Conservation (phyloP, 2,888 invertebrate genomes). For the Geophilus truncorum region DNA sequence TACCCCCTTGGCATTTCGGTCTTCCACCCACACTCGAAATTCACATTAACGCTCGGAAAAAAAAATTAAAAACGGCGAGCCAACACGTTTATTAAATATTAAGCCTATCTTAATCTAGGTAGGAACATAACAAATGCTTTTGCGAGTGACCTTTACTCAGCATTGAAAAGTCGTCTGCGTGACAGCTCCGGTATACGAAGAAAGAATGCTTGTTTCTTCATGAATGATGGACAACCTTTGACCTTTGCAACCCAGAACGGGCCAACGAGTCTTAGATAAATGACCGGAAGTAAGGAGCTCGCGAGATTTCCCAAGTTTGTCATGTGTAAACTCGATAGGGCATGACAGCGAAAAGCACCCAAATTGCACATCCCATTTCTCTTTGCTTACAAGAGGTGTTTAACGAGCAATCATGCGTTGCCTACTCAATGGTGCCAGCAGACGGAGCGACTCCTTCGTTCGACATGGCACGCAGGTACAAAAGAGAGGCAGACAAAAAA, state of each 20-base stretch:
- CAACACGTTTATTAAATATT: background rate
- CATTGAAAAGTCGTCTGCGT: background rate
- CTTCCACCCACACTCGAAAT: background rate
- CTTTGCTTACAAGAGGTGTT: background rate
- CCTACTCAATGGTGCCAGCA: background rate
- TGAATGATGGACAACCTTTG: background rate
- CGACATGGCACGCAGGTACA: background rate
- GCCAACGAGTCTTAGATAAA: background rate
- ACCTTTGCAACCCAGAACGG: background rate
- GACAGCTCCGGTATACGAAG: background rate
- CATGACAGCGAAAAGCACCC: background rate
- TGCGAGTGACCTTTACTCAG: background rate
- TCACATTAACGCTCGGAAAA: background rate
- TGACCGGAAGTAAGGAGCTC: background rate
- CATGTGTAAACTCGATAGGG: background rate
- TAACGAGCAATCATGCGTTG: background rate
- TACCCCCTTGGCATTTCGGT: background rate
- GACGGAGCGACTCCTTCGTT: no score
- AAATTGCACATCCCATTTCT: background rate
- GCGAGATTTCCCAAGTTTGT: background rate
- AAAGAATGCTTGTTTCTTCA: background rate
- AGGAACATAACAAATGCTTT: background rate
- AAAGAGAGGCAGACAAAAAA: background rate
- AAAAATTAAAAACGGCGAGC: background rate
- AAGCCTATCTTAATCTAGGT: background rate